These are phyloP conservation scores for Meiosimyza decipiens DNA, from an alignment of 2,888 invertebrate genomes.

Conservation along the genomic window DNA sequence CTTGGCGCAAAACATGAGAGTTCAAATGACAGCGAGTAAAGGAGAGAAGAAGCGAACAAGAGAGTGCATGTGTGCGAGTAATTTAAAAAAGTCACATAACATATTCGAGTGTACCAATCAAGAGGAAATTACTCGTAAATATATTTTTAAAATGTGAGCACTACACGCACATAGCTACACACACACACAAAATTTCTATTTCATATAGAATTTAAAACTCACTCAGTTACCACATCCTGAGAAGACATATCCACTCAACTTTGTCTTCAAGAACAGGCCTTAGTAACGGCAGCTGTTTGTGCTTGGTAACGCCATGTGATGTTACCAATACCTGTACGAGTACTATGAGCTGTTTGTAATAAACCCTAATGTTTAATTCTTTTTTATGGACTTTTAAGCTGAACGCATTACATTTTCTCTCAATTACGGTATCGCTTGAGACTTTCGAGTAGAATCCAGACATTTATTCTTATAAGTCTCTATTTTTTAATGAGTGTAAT, in stretches of 20 bases:
- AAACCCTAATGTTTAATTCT: no score
- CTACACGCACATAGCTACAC: background rate
- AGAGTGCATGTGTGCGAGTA: background rate
- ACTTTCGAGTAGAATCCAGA: no score
- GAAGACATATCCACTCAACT: slow-evolving; percentile 8
- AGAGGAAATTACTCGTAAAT: no score
- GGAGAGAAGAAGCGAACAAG: slow-evolving; percentile 2
- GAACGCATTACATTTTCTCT: no score
- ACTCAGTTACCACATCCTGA: background rate
- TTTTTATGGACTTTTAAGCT: no score
- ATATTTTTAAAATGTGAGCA: background rate
- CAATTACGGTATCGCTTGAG: no score
- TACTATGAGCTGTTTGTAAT: no score
- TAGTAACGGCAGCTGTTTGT: slow-evolving; percentile 19
- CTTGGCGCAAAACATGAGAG: slow-evolving; percentile 4
- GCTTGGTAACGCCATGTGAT: slow-evolving; percentile 12
- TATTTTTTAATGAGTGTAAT: no score
- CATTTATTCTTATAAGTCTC: no score
- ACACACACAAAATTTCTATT: background rate
- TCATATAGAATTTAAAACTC: background rate
- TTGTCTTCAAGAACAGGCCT: background rate
- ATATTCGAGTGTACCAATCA: no score
- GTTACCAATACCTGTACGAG: background rate
- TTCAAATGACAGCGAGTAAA: slow-evolving; percentile 4
- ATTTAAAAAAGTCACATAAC: no score